These are phyloP conservation scores for Catajapyx aquilonaris DNA, from an alignment of 1,140 invertebrate genomes.

Conservation along the genomic window DNA sequence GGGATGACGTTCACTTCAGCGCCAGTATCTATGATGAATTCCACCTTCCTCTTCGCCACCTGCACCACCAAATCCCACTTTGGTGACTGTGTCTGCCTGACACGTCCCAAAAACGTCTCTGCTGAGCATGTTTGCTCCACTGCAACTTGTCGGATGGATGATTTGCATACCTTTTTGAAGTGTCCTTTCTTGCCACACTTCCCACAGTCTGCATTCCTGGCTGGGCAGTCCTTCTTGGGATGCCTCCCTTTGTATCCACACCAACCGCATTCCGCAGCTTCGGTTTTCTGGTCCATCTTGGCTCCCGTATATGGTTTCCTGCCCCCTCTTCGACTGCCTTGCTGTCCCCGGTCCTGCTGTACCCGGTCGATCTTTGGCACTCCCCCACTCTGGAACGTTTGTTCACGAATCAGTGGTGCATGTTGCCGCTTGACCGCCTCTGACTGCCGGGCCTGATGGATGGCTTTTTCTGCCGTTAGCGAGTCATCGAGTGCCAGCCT, in stretches of 20 bases:
- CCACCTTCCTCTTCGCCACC: not conserved
- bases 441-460: constrained; percentile 11
- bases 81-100: not conserved
- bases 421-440: constrained; percentile 13
- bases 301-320: too few species aligned
- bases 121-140: not conserved
- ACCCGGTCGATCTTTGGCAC: too few species aligned
- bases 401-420: too few species aligned
- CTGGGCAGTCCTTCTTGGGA: too few species aligned
- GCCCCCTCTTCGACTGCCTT: too few species aligned
- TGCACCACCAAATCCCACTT: constrained; percentile 2
- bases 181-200: too few species aligned
- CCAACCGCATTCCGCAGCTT: too few species aligned
- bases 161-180: constrained; percentile 4
- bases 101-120: not conserved
- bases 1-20: constrained; percentile 8
- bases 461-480: constrained; percentile 14
- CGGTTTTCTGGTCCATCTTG: too few species aligned
- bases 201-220: too few species aligned
- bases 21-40: constrained; percentile 7
- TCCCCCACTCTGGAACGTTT: too few species aligned
- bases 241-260: too few species aligned
- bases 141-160: not conserved
- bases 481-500: constrained; percentile 14
- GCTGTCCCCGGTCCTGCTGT: too few species aligned